Evolutionary conservation across 2,113 vertebrate genomes (phyloP).

Genomic region (Empidonax traillii): DNA sequence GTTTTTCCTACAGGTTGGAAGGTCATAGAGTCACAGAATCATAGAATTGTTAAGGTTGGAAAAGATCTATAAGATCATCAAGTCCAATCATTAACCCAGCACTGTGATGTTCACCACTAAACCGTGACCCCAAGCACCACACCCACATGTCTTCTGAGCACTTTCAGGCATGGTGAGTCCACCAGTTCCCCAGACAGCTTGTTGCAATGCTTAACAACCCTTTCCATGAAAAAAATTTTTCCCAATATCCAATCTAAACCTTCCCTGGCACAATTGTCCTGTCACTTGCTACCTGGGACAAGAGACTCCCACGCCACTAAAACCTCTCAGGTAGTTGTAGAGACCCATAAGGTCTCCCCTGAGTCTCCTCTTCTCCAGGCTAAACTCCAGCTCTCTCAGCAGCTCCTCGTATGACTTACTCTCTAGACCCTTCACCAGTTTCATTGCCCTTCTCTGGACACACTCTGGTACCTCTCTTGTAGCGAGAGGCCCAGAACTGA

Average conservation of each 20-base stretch:
- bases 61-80: neutral
- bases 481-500: neutral
- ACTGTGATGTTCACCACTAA: neutral
- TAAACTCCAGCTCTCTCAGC: neutral
- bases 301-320: neutral
- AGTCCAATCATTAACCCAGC: neutral
- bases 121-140: accelerated
- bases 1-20: neutral
- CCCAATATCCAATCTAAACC: neutral
- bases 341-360: neutral
- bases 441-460: neutral
- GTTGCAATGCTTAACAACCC: neutral
- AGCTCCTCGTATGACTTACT: neutral
- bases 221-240: neutral
- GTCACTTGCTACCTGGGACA: neutral
- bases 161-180: neutral
- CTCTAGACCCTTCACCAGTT: neutral
- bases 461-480: neutral
- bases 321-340: neutral
- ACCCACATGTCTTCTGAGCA: neutral
- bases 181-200: neutral
- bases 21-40: neutral
- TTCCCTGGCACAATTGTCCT: neutral
- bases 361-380: neutral
- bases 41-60: neutral